Base-by-base conservation (phyloP, 2,113 vertebrate genomes). In the Gavialis gangeticus region DNA sequence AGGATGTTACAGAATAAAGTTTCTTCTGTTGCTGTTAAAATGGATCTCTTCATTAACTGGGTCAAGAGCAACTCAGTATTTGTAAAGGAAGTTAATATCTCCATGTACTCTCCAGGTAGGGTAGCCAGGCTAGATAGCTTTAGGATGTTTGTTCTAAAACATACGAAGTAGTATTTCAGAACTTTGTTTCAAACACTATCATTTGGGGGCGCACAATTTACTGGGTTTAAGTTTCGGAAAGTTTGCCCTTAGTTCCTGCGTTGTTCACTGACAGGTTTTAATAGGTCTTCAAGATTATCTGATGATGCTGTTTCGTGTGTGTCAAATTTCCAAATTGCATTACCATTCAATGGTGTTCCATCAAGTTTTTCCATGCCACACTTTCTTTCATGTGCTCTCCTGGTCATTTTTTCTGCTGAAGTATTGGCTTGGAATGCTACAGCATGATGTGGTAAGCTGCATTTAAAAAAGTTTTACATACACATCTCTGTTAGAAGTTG, bases 241-340 rank as follows among this genome's bases (percentile, higher is more conserved):
- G 28, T 71, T 46, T 46, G 46, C 34, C 21, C 12, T 71, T 46
- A 24, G 34, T 22, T 46, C 5, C 21, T 46, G 19, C 21, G 22
- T 37, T 37, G 19, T 34, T 69, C 34, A 37, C 13, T 77, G 64
- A 55, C 5, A 84, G 37, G 7, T 57, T 95, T 75, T 82, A 86
- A 59, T 75, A 30, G 76, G 75, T 37, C 82, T 94, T 90, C 64
- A 97, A 83, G 17, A 13, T 93, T 89, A 78, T 93, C 78, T 13
- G 2, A 56, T 85, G 77, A 84, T 63, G 11, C 1, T 82, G 55
- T 15, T 34, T 88, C 77, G 73, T 77, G 60, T 57, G 79, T 46
- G n/a, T 77, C 22, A 88, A 88, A 90, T 79, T 90, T 90, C 75
- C 37, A 82, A 86, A 12, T 69, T 22, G 30, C 28, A 19, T 34